These are phyloP conservation scores for Cantharis lateralis DNA, from an alignment of 2,888 invertebrate species.

Conservation along the genomic window DNA sequence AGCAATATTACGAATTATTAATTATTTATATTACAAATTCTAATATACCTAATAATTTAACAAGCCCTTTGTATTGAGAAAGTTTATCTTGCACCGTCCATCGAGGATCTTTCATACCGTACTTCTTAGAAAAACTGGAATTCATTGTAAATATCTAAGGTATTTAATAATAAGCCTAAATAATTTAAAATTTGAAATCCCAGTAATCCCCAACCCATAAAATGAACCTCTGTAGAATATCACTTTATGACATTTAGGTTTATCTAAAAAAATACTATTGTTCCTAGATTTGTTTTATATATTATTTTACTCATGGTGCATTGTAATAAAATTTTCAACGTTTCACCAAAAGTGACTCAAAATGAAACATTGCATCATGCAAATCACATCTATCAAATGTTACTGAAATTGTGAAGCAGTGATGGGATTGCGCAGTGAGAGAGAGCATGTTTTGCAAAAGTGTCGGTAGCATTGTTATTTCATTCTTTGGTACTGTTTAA, in stretches of 20 bases:
- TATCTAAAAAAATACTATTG: neutral
- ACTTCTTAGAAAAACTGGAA: constrained; percentile 36
- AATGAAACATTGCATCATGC: too few relatives aligned
- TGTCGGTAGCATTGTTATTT: too few relatives aligned
- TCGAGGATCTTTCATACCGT: constrained; percentile 66
- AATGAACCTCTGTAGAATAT: neutral
- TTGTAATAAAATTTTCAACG: neutral
- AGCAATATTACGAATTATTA: neutral
- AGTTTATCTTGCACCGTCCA: constrained; percentile 71
- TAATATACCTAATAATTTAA: constrained; percentile 65
- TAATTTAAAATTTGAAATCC: neutral
- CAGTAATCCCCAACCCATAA: neutral
- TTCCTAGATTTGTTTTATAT: neutral
- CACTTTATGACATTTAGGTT: neutral
- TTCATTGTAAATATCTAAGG: neutral
- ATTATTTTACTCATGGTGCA: neutral
- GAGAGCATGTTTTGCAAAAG: too few relatives aligned
- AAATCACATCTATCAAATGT: too few relatives aligned
- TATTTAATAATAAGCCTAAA: neutral
- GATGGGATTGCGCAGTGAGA: too few relatives aligned
- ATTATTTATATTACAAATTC: constrained; percentile 16
- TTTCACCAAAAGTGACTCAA: too few relatives aligned
- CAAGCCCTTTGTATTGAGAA: constrained; percentile 66
- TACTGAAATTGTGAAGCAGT: too few relatives aligned
- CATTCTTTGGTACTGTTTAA: too few relatives aligned